phyloP scores from a whole-genome alignment of 2,797 vertebrate species.

The Cyprinella venusta region DNA sequence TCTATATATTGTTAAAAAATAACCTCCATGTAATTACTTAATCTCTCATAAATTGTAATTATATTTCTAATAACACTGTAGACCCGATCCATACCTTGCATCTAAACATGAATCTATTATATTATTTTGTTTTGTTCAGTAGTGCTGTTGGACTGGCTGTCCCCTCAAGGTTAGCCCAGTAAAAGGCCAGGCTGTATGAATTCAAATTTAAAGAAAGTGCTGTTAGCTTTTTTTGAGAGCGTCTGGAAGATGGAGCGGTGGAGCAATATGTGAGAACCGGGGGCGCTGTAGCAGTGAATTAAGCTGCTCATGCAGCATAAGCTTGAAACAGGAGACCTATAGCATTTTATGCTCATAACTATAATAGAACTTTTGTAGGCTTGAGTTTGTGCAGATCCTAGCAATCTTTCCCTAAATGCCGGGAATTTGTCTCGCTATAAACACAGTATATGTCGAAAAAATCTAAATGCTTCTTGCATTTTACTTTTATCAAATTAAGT shows the following conservation, averaged over 20 bases:
- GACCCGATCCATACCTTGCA: too few species aligned
- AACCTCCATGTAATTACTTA: not conserved
- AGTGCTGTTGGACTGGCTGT: not conserved
- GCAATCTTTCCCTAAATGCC: not conserved
- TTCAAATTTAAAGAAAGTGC: conserved; percentile 41
- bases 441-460: not conserved
- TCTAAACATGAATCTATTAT: not conserved
- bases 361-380: not conserved
- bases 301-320: conserved; percentile 44
- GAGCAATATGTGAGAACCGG: conserved; percentile 31
- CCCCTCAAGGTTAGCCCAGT: conserved; percentile 25
- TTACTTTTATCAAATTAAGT: not conserved
- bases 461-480: not conserved
- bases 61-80: not conserved
- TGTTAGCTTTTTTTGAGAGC: conserved; percentile 29
- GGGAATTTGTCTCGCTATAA: not conserved
- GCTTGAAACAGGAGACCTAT: conserved; percentile 28
- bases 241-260: conserved; percentile 28
- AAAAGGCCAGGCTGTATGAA: conserved; percentile 26
- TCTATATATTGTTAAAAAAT: not conserved
- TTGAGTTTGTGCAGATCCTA: not conserved
- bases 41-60: not conserved
- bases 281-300: conserved; percentile 38
- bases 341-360: conserved; percentile 19
- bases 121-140: conserved; percentile 17